These are phyloP conservation scores for Anas flavirostris DNA, from an alignment of 2,797 vertebrate genomes.

Conservation along the genomic window DNA sequence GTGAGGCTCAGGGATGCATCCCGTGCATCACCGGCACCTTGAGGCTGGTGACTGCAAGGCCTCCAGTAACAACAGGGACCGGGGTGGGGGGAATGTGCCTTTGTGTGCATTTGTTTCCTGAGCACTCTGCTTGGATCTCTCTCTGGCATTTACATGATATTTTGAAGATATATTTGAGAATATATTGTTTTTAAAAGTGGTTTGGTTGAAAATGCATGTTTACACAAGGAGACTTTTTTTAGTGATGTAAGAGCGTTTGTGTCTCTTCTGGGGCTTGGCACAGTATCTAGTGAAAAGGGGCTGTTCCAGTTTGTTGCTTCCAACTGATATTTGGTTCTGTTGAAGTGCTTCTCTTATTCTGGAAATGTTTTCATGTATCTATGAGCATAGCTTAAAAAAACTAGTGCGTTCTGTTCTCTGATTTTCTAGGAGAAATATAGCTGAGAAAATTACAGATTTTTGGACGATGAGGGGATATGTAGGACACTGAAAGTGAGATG, in stretches of 20 bases:
- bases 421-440: neutral
- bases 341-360: neutral
- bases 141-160: neutral
- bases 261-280: neutral
- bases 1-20: neutral
- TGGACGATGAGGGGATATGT: neutral
- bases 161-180: neutral
- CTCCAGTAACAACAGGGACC: neutral
- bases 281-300: neutral
- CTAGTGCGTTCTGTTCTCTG: neutral
- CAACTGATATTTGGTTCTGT: neutral
- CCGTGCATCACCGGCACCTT: rapidly evolving
- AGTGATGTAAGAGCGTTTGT: neutral
- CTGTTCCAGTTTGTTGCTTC: neutral
- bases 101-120: neutral
- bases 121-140: neutral
- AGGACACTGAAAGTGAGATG: neutral
- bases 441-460: neutral
- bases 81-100: neutral
- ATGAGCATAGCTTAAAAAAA: neutral
- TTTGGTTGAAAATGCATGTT: neutral
- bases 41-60: neutral
- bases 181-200: neutral
- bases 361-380: neutral
- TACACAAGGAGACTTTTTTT: neutral